Conservation (phyloP, 2,113 vertebrate genomes). For the Heteronetta atricapilla region DNA sequence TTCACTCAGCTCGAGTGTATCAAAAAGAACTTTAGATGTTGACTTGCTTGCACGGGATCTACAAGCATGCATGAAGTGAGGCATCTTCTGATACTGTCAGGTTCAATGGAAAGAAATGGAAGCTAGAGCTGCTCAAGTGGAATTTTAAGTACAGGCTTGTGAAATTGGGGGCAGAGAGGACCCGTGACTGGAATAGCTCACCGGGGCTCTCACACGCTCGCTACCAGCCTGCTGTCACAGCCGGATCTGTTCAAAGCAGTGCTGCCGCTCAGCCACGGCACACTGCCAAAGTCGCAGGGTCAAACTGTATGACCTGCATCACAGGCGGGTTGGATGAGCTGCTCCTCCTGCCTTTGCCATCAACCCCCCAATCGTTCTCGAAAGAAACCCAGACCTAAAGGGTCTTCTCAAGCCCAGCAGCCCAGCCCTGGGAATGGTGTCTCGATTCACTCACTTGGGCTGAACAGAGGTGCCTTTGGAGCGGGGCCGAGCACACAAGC, state of each 20-base stretch:
- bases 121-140: not conserved
- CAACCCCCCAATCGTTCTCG: not conserved
- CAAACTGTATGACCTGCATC: not conserved
- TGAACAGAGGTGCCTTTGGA: not conserved
- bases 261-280: rapidly evolving
- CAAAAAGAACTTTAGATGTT: not conserved
- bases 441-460: not conserved
- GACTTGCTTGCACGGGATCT: not conserved
- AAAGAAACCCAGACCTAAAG: not conserved
- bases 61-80: not conserved
- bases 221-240: not conserved
- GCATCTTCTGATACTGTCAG: not conserved
- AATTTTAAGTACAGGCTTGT: not conserved
- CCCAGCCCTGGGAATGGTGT: not conserved
- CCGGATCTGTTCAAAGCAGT: not conserved
- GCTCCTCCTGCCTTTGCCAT: not conserved
- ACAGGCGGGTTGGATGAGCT: not conserved
- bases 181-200: not conserved
- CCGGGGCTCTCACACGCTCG: not conserved
- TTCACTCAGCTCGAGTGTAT: not conserved
- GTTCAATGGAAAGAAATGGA: not conserved
- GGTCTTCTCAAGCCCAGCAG: not conserved
- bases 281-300: not conserved
- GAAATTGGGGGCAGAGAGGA: not conserved
- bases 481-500: too few species aligned